phyloP scores from a whole-genome alignment of 2,113 vertebrate genomes.

The Archocentrus centrarchus region DNA sequence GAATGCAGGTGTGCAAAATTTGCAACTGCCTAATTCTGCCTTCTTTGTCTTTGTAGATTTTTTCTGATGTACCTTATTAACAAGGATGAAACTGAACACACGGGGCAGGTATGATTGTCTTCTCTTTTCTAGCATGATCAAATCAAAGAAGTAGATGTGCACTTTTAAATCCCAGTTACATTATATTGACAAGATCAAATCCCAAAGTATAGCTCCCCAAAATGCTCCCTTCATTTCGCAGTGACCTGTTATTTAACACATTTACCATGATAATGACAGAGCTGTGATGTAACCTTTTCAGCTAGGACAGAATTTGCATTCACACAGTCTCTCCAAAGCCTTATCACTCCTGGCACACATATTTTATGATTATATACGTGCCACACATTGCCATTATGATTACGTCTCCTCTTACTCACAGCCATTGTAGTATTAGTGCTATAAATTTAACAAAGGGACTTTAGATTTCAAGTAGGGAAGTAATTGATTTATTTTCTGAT shows the following conservation, averaged over 20 bases:
- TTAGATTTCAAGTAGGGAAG: not conserved
- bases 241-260: slow-evolving; percentile 49
- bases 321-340: slow-evolving; percentile 31
- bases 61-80: slow-evolving; percentile 84
- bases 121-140: slow-evolving; percentile 20
- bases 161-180: slow-evolving; percentile 2
- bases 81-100: slow-evolving; percentile 84
- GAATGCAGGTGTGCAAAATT: not conserved
- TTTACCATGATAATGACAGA: slow-evolving; percentile 34
- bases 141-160: slow-evolving; percentile 3
- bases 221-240: not conserved
- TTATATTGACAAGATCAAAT: slow-evolving; percentile 13
- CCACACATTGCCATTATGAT: slow-evolving; percentile 16
- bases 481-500: not conserved
- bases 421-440: not conserved
- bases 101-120: slow-evolving; percentile 77
- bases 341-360: slow-evolving; percentile 21
- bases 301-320: slow-evolving; percentile 43
- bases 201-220: slow-evolving; percentile 9
- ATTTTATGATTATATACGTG: slow-evolving; percentile 50
- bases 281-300: slow-evolving; percentile 62
- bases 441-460: not conserved
- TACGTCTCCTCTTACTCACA: slow-evolving; percentile 5
- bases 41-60: slow-evolving; percentile 70
- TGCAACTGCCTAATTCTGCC: slow-evolving; percentile 5